phyloP scores from a whole-genome alignment of 2,888 invertebrate genomes.

The Cheilosia grossa region DNA sequence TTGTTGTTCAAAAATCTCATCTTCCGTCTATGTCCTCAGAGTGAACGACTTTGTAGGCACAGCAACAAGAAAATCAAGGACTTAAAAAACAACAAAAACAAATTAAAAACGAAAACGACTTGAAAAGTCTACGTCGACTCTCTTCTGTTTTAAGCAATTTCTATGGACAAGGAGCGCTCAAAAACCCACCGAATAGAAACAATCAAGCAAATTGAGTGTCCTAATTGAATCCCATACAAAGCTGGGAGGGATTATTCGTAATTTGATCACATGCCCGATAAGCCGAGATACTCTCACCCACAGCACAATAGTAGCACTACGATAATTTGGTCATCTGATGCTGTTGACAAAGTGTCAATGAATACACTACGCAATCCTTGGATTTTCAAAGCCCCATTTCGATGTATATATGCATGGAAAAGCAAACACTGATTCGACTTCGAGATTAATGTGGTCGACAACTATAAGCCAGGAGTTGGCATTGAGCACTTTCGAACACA shows the following conservation, averaged over 20 bases:
- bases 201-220: constrained; percentile 51
- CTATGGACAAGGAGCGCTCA: background rate
- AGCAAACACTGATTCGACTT: constrained; percentile 51
- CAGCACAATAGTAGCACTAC: constrained; percentile 1
- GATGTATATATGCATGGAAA: constrained; percentile 14
- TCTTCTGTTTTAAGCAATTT: constrained; percentile 6
- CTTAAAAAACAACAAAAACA: background rate
- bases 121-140: background rate
- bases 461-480: constrained; percentile 13
- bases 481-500: constrained; percentile 18
- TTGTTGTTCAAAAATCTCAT: too few relatives aligned
- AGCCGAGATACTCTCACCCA: constrained; percentile 3
- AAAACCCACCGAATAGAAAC: constrained; percentile 20
- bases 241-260: constrained; percentile 42
- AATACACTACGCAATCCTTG: constrained; percentile 39
- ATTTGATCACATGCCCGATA: constrained; percentile 50
- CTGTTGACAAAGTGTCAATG: constrained; percentile 41
- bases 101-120: background rate
- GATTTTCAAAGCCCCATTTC: constrained; percentile 31
- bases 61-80: background rate
- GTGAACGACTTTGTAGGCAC: background rate
- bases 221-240: constrained; percentile 41
- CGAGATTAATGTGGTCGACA: constrained; percentile 44
- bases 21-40: background rate
- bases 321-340: constrained; percentile 42